Base-by-base conservation (phyloP, 2,888 invertebrate species). In the Agrilus cyanescens region DNA sequence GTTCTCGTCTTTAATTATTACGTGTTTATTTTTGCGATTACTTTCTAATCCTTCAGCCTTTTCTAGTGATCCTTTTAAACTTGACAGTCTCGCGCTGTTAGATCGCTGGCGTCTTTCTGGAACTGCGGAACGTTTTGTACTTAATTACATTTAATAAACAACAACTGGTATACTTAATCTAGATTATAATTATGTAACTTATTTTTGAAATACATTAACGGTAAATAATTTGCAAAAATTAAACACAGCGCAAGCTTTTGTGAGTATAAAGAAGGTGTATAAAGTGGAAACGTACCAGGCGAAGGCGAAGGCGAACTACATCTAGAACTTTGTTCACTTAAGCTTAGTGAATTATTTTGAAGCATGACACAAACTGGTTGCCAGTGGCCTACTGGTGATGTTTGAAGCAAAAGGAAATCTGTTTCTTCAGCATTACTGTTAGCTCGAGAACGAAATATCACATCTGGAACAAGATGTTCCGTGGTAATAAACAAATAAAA, bases 341-440 rank as follows among this genome's bases (percentile, higher is more conserved):
- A 57, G 18, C 60, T 61, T 40, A 64, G 67, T 0, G 62, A 57
- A 29, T 67, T 65, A 25, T 70, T 69, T 38, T 61, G 62, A 7
- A 71, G 58, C 10, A 60, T 57, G 37, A 64, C 60, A 49, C 60
- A 55, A 37, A 65, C 57, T 8, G 73, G 72, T 37, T 70, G 67
- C 73, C 74, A 74, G 49, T 59, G 59, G 44, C 63, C 65, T 34
- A 71, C 58, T 12, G 73, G 73, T 37, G 70, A 73, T 2, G 73
- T 63, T 57, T 73, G 73, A 41, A 74, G 65, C 37, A 74, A 58
- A 44, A 74, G 71, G 53, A 69, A 73, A 52, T 74, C 73, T 18
- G 73, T 73, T 50, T 74, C 74, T 37, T 65, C 67, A 38, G 57
- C 53, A 14, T 66, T 62, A 41, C 58, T 53, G 55, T 62, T 60